These are phyloP conservation scores for Tapera naevia DNA, from an alignment of 2,797 vertebrate genomes.

Conservation along the genomic window DNA sequence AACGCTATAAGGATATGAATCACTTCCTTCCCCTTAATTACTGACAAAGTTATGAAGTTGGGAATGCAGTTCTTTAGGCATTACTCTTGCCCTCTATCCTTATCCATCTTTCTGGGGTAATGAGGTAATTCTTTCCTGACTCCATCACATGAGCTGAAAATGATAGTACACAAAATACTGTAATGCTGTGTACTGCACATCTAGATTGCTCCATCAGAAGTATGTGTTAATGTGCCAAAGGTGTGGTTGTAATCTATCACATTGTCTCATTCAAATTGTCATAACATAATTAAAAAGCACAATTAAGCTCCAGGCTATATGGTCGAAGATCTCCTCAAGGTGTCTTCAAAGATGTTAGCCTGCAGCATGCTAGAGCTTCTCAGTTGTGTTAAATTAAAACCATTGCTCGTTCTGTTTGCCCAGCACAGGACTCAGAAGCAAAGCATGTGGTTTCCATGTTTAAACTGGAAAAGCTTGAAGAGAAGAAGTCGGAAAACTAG, in stretches of 20 bases:
- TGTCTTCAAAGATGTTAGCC: not conserved
- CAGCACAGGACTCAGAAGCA: not conserved
- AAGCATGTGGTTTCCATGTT: not conserved
- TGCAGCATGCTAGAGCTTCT: constrained; percentile 6
- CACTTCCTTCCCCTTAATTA: constrained; percentile 8
- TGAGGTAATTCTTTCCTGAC: not conserved
- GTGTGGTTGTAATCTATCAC: constrained; percentile 50
- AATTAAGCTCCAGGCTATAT: constrained; percentile 41
- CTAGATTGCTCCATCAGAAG: not conserved
- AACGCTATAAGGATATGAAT: not conserved
- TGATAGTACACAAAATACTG: not conserved
- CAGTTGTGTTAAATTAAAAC: not conserved
- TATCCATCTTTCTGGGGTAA: not conserved
- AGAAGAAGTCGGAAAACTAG: not conserved
- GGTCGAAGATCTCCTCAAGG: constrained; percentile 20
- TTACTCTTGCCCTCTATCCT: not conserved
- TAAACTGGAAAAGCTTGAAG: not conserved
- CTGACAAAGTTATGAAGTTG: not conserved
- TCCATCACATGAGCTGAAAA: not conserved
- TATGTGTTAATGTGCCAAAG: constrained; percentile 17
- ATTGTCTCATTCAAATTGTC: constrained; percentile 22
- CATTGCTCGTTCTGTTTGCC: not conserved
- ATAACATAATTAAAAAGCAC: constrained; percentile 51
- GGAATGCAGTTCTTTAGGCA: not conserved
- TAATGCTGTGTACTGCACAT: not conserved